phyloP scores from a whole-genome alignment of 2,888 invertebrate genomes.

The Tenodera sinensis region DNA sequence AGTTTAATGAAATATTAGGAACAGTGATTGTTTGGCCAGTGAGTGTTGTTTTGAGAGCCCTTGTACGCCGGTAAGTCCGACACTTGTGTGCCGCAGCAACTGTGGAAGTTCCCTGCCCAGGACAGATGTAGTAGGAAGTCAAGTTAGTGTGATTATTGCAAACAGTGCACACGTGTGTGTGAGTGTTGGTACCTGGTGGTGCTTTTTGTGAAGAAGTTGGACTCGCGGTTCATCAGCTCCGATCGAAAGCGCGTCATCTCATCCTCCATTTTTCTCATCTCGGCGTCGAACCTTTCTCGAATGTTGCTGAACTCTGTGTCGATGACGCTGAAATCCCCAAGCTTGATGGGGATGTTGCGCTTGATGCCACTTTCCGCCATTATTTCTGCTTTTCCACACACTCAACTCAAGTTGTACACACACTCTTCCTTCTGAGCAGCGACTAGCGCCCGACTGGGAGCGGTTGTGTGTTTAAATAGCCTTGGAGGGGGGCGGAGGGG shows the following conservation, averaged over 20 bases:
- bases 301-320: slow-evolving; percentile 96
- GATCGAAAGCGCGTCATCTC: slow-evolving; percentile 95
- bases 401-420: not conserved
- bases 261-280: slow-evolving; percentile 98
- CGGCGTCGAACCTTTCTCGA: slow-evolving; percentile 90
- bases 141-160: no score
- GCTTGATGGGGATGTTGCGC: slow-evolving; percentile 88
- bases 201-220: slow-evolving; percentile 86
- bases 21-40: no score
- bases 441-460: not conserved
- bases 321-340: slow-evolving; percentile 92
- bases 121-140: no score
- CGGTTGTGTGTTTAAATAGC: not conserved
- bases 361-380: slow-evolving; percentile 83
- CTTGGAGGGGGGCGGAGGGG: not conserved
- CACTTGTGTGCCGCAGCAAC: no score
- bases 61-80: no score
- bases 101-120: no score
- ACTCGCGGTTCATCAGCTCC: slow-evolving; percentile 88
- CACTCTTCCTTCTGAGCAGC: not conserved
- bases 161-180: not conserved
- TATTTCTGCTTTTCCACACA: not conserved
- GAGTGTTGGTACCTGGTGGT: slow-evolving; percentile 64
- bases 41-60: no score
- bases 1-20: no score